A percentile compares a stretch with the other conserved stretches of the same genome.
phyloP scores from a whole-genome alignment of 2,888 invertebrate genomes.

The Eupithecia dodoneata region DNA sequence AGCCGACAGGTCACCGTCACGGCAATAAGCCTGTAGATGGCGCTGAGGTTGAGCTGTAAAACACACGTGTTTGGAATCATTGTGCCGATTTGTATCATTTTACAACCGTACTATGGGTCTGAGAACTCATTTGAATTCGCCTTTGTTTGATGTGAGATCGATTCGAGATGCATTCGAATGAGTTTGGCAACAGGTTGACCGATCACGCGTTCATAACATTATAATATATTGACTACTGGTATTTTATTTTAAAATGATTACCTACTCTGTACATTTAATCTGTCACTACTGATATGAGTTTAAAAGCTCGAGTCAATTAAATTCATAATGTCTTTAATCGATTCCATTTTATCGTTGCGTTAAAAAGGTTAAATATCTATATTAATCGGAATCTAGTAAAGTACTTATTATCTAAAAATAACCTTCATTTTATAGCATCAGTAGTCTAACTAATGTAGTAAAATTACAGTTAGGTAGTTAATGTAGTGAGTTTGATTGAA shows the following conservation, averaged over 20 bases:
- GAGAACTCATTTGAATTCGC: conserved; percentile 21
- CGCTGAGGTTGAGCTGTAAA: conserved; percentile 40
- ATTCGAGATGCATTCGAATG: conserved; percentile 34
- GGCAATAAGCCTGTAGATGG: conserved; percentile 25
- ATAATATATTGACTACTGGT: neutral
- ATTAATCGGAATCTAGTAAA: neutral
- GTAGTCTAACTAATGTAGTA: neutral
- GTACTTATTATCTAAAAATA: neutral
- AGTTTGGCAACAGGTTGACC: conserved; percentile 9
- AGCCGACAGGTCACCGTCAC: conserved; percentile 32
- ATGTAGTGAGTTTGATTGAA: conserved; percentile 9
- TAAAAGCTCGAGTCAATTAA: neutral
- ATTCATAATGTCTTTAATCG: neutral
- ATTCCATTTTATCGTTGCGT: neutral
- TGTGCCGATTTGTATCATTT: conserved; percentile 22
- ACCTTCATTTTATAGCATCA: neutral
- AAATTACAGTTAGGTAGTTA: conserved; percentile 1
- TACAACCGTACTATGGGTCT: conserved; percentile 18
- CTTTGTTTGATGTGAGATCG: conserved; percentile 23
- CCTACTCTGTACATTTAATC: neutral
- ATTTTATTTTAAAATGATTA: neutral
- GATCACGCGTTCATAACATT: neutral
- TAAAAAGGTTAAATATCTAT: neutral
- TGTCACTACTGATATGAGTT: neutral
- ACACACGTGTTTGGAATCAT: conserved; percentile 45